phyloP scores from a whole-genome alignment of 1,140 invertebrate species.

The Cyrtorhinus lividipennis region DNA sequence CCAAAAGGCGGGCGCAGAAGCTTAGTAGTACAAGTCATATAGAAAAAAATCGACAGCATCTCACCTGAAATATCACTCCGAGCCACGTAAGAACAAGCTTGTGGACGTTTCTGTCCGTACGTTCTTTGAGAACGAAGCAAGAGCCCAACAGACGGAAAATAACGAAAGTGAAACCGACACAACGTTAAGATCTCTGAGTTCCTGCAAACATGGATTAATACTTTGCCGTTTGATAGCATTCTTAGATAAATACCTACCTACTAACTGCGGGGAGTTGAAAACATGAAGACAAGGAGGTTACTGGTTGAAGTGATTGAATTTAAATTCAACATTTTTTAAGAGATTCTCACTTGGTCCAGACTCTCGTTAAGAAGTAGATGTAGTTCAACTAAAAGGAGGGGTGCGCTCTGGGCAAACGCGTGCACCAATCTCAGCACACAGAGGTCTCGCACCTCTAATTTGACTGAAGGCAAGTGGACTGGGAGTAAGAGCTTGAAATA shows the following conservation, averaged over 20 bases:
- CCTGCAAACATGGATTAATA: conserved; percentile 29
- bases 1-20: too few species aligned
- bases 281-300: too few species aligned
- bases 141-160: conserved; percentile 76
- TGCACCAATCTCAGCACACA: conserved; percentile 70
- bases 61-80: conserved; percentile 64
- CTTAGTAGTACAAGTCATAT: too few species aligned
- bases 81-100: conserved; percentile 74
- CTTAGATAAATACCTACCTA: not conserved
- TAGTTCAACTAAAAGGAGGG: conserved; percentile 69
- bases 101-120: conserved; percentile 64
- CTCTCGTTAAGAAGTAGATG: conserved; percentile 47
- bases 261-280: not conserved
- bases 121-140: conserved; percentile 81
- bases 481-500: conserved; percentile 73
- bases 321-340: too few species aligned
- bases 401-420: conserved; percentile 73
- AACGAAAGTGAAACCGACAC: conserved; percentile 68
- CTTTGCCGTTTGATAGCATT: too few species aligned
- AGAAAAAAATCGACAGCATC: too few species aligned
- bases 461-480: conserved; percentile 65
- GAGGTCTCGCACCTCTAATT: conserved; percentile 57
- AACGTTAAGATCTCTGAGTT: conserved; percentile 58
- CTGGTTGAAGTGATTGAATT: too few species aligned
- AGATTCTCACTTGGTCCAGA: conserved; percentile 20